These are phyloP conservation scores for Frankliniella intonsa DNA, from an alignment of 2,888 invertebrate species.

Conservation along the genomic window DNA sequence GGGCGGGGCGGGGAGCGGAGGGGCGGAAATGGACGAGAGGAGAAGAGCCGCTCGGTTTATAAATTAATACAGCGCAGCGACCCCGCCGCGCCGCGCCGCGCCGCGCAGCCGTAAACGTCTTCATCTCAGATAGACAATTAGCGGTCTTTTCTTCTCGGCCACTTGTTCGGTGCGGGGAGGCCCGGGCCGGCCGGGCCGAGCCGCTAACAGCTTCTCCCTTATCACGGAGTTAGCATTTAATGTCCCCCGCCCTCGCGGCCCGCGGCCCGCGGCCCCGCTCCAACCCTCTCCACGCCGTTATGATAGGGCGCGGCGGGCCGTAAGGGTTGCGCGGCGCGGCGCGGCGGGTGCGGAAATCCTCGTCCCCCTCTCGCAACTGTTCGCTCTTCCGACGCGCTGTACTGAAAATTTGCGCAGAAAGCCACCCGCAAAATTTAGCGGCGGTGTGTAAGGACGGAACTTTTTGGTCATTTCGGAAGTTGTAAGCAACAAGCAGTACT, in stretches of 20 bases:
- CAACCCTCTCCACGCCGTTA: background rate
- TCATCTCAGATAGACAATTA: constrained; percentile 10
- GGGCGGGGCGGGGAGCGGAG: background rate
- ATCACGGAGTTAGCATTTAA: constrained; percentile 6
- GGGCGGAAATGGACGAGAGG: background rate
- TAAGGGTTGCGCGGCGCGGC: background rate
- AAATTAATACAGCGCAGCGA: constrained; percentile 10
- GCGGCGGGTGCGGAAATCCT: background rate
- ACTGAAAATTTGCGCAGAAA: no score
- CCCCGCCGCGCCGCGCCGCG: background rate
- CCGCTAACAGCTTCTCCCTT: constrained; percentile 6
- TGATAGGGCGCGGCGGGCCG: background rate
- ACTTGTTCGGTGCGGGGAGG: background rate
- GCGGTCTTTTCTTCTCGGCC: background rate
- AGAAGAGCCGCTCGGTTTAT: background rate
- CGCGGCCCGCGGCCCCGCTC: background rate
- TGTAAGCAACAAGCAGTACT: no score
- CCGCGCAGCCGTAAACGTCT: constrained; percentile 10
- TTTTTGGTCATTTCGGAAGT: no score
- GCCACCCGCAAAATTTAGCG: no score
- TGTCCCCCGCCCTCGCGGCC: background rate
- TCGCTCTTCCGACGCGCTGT: no score
- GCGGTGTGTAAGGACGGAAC: no score
- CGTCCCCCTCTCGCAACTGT: no score
- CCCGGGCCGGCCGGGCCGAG: background rate